Conservation (phyloP, 2,797 vertebrate genomes). For the Clarias fuscus region DNA sequence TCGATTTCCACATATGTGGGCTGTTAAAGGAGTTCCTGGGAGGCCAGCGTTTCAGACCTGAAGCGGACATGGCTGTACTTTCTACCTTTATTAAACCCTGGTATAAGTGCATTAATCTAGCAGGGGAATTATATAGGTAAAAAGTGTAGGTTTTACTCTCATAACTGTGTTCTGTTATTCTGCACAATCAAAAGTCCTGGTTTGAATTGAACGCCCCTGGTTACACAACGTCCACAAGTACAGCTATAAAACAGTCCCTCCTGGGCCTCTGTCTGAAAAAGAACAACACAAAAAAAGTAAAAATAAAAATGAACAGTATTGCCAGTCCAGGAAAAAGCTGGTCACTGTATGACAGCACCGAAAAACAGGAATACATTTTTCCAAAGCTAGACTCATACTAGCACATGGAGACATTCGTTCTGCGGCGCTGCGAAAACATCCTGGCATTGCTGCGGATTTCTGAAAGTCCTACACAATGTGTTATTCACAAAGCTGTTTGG, state of each 20-base stretch:
- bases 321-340: slow-evolving; percentile 46
- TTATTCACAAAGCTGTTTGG: slow-evolving; percentile 53
- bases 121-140: too few species aligned
- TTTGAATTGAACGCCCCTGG: too few species aligned
- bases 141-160: too few species aligned
- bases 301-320: not conserved
- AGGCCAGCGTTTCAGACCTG: too few species aligned
- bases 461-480: slow-evolving; percentile 30
- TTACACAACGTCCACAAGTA: too few species aligned
- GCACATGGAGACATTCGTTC: slow-evolving; percentile 11
- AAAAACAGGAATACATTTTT: slow-evolving; percentile 35
- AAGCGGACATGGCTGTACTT: too few species aligned
- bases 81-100: too few species aligned
- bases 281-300: not conserved
- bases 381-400: slow-evolving; percentile 24
- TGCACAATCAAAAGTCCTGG: too few species aligned
- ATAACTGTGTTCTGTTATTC: too few species aligned
- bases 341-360: slow-evolving; percentile 38
- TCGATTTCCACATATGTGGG: too few species aligned
- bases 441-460: not conserved
- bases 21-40: too few species aligned
- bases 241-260: not conserved
- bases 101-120: too few species aligned
- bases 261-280: not conserved
- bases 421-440: slow-evolving; percentile 8